phyloP scores from a whole-genome alignment of 2,113 vertebrate genomes.

The Athene cunicularia region DNA sequence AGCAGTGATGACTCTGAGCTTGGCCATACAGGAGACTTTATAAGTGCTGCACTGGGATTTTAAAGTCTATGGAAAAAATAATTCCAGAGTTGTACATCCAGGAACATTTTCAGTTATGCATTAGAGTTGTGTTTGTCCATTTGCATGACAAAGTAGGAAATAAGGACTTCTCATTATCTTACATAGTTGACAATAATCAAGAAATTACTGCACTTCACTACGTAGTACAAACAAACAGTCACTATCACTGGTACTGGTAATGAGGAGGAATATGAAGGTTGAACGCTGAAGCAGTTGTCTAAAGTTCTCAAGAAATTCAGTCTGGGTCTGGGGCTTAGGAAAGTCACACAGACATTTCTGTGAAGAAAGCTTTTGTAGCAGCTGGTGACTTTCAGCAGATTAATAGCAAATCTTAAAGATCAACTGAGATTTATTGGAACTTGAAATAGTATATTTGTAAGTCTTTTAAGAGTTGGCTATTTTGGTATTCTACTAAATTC shows the following conservation, averaged over 20 bases:
- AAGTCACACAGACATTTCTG: not conserved
- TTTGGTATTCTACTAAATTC: not conserved
- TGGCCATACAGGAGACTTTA: not conserved
- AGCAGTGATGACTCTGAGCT: not conserved
- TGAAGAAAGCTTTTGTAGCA: not conserved
- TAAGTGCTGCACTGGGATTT: conserved; percentile 5
- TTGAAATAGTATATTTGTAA: not conserved
- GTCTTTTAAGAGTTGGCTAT: not conserved
- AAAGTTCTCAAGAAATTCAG: not conserved
- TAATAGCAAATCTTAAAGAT: not conserved
- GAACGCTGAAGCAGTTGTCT: not conserved
- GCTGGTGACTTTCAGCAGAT: not conserved
- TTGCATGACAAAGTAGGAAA: not conserved
- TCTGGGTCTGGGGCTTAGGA: not conserved
- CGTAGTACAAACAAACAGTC: not conserved
- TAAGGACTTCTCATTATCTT: not conserved
- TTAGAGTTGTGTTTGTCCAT: not conserved
- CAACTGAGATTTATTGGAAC: not conserved
- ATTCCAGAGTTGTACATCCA: not conserved
- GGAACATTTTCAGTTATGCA: not conserved
- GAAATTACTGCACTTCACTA: not conserved
- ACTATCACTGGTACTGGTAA: not conserved
- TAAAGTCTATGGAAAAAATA: not conserved
- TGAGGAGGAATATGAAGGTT: not conserved
- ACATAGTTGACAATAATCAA: not conserved